These are phyloP conservation scores for Melanchra persicariae DNA, from an alignment of 2,888 invertebrate genomes.

Conservation along the genomic window DNA sequence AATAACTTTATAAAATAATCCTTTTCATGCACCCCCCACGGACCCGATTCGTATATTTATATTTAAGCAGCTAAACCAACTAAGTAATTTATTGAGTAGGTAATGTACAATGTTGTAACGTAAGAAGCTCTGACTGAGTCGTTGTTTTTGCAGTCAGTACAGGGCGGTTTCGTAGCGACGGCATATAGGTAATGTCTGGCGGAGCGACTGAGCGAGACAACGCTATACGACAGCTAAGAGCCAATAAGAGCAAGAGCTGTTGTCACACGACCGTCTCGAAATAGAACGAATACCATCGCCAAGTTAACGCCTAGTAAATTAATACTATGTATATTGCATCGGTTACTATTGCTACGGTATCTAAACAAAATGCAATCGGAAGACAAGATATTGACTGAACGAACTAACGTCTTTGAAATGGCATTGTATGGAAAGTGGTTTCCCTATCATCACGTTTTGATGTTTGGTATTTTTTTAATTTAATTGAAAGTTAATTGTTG, in stretches of 20 bases:
- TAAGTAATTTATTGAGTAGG: slow-evolving; percentile 30
- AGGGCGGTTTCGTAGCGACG: slow-evolving; percentile 13
- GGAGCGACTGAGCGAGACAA: slow-evolving; percentile 10
- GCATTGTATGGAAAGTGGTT: slow-evolving; percentile 15
- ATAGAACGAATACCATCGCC: neutral
- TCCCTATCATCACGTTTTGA: neutral
- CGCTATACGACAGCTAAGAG: neutral
- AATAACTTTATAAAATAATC: slow-evolving; percentile 51
- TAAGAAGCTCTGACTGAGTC: slow-evolving; percentile 46
- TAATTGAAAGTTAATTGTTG: neutral
- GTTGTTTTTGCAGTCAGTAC: slow-evolving; percentile 45
- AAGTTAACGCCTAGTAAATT: slow-evolving; percentile 10
- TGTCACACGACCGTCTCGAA: neutral
- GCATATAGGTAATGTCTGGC: neutral
- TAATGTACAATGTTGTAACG: slow-evolving; percentile 40
- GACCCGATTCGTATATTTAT: slow-evolving; percentile 20
- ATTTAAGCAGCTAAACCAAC: slow-evolving; percentile 33
- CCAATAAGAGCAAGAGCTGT: neutral
- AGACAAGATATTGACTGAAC: slow-evolving; percentile 46
- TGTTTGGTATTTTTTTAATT: neutral
- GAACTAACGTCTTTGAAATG: slow-evolving; percentile 32
- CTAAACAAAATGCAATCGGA: slow-evolving; percentile 49
- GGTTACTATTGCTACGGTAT: slow-evolving; percentile 24
- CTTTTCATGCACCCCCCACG: slow-evolving; percentile 36
- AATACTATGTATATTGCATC: slow-evolving; percentile 22